These are phyloP conservation scores for Sander vitreus DNA, from an alignment of 2,113 vertebrate species.

Conservation along the genomic window DNA sequence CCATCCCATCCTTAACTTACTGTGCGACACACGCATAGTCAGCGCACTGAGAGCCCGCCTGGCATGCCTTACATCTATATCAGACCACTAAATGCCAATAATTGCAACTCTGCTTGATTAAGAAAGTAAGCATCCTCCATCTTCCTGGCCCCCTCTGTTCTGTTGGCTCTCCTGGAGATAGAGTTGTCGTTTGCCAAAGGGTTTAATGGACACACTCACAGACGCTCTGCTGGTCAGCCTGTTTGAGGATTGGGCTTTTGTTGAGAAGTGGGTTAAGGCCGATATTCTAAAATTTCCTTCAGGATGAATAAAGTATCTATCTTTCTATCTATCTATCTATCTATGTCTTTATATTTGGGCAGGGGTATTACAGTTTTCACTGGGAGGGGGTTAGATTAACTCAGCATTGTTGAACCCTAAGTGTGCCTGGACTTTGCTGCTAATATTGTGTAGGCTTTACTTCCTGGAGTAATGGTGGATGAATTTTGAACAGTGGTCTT, in stretches of 20 bases:
- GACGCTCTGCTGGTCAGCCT: slow-evolving; percentile 20
- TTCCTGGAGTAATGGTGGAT: neutral
- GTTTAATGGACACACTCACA: slow-evolving; percentile 35
- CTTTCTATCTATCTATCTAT: too few relatives aligned
- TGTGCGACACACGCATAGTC: slow-evolving; percentile 39
- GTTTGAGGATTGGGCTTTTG: too few relatives aligned
- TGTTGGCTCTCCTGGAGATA: slow-evolving; percentile 15
- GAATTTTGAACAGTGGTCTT: neutral
- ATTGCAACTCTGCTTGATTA: slow-evolving; percentile 43
- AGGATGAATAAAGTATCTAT: too few relatives aligned
- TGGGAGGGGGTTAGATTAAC: slow-evolving; percentile 43
- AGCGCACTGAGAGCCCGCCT: slow-evolving; percentile 22
- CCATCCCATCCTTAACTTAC: slow-evolving; percentile 32
- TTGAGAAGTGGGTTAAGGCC: too few relatives aligned
- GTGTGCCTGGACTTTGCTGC: slow-evolving; percentile 27
- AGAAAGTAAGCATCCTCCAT: slow-evolving; percentile 34
- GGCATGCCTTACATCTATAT: slow-evolving; percentile 45
- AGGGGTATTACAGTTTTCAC: slow-evolving; percentile 51
- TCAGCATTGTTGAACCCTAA: slow-evolving; percentile 47
- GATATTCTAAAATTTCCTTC: too few relatives aligned
- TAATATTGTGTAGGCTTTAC: slow-evolving; percentile 29
- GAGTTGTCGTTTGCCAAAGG: slow-evolving; percentile 25
- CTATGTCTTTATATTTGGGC: slow-evolving; percentile 57
- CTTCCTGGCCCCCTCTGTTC: slow-evolving; percentile 20
- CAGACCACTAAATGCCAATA: slow-evolving; percentile 49